Base-by-base conservation (phyloP, 2,797 vertebrate genomes). In the Peromyscus melanophrys region DNA sequence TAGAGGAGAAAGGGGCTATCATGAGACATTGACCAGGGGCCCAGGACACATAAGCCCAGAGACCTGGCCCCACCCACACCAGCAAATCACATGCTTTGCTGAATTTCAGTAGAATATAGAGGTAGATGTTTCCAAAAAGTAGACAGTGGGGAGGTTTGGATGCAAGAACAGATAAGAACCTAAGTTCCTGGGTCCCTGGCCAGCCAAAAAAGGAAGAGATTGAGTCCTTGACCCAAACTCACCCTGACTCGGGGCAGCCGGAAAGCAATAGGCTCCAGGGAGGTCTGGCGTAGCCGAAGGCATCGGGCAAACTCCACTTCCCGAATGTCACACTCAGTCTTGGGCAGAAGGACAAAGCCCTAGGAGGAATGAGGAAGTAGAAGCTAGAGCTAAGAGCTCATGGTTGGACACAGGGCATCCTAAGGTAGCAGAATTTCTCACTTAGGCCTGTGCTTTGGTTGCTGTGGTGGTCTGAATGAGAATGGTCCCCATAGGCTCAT, bases 171-270 rank as follows among this genome's bases (percentile, higher is more conserved):
- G 46, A 25, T 1, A 57, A 71, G 63, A 25, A 85, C 71, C 43
- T 65, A 76, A 95, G 37, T 59, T 25, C 19, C 52, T 46, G 3
- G 10, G 37, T 40, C 52, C 57, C 89, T 25, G 14, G 40, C 1
- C 57, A 92, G 31, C 46, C 17, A 34, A 23, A 2, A 55, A 65
- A 55, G 71, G 31, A 49, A 10, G 69, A 19, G 31, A 27, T 78
- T 12, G 73, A 40, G 17, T 43, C 43, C 76, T 5, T 2, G 23
- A 10, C 2, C 17, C 69, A 6, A 40, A 6, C 98, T 98, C 96
- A 99, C 99, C 99, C 98, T 99, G 97, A 99, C 99, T 0, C 99
- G 99, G 0, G 99, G 99, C 73, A 99, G 99, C 4, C 98, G 99
- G 98, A 99, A 99, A 93, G 99, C 99, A 85, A 99, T 98, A 0